Evolutionary conservation across 1,140 invertebrate genomes (phyloP), one percentile per base, ranked within the genome.

Genomic region (Trichomalopsis sarcophagae): DNA sequence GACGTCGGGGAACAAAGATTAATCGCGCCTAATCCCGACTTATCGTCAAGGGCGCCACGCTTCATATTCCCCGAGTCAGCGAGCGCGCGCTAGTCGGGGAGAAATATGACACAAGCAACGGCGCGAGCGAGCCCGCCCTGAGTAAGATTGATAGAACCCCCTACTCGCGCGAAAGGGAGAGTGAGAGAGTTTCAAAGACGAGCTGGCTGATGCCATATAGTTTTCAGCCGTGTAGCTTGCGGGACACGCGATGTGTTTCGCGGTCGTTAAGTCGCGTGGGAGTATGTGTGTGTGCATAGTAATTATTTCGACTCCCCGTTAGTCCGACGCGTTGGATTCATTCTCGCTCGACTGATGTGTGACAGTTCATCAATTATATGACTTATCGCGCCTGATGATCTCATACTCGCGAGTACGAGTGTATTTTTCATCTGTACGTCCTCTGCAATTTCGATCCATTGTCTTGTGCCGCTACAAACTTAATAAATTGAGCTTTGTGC

Each of bases 1-100:
- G 76, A 84, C 73, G 50, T 84, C 75, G 82, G 10, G 30, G 62
- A 86, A 86, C 84, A 86, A 87, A 87, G 86, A 88, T 88, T 86
- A 87, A 87, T 87, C 81, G 86, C 81, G 69, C 76, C 79, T 85
- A 87, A 87, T 85, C 86, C 75, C 77, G 73, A 75, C 78, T 81
- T 75, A 77, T 79, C 50, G 77, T 79, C 83, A 84, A 82, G 84
- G 84, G 84, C 84, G 76, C 83, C 73, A 30, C 76, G 80, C 83
- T 87, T 78, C 73, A 84, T 86, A 77, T 81, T 84, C 50, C 68
- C 50, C 2, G 75, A 83, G 55, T 77, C 68, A 66, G 47, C 71
- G 55, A 21, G 55, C 55, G 14, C 1, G 14, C 17, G 17, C 36
- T 27, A 21, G 14, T 11, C 7, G 55, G 55, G 47, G 68, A 84